These are phyloP conservation scores for Netta rufina DNA, from an alignment of 2,797 vertebrate species.

Conservation along the genomic window DNA sequence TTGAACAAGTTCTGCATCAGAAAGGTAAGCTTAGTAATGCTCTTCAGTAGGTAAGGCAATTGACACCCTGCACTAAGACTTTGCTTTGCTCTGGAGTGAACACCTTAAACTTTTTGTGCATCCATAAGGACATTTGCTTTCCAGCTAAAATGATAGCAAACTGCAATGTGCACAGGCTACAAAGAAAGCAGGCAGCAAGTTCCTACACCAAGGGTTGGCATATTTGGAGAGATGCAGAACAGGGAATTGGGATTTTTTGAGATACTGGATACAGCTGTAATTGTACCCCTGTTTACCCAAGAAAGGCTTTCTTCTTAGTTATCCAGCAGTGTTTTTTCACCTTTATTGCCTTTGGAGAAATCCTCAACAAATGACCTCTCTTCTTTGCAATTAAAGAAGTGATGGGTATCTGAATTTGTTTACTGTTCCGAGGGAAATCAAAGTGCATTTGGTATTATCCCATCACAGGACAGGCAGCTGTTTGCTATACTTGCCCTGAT, in stretches of 20 bases:
- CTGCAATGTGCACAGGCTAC: neutral
- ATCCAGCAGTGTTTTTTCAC: neutral
- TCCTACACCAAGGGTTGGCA: neutral
- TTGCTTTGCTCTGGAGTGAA: neutral
- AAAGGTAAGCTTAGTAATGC: slow-evolving; percentile 82
- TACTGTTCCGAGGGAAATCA: neutral
- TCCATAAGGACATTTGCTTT: neutral
- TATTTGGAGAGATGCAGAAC: slow-evolving; percentile 8
- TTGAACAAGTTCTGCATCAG: slow-evolving; percentile 97
- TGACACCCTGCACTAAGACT: neutral
- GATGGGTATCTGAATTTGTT: neutral
- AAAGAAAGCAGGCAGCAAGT: slow-evolving; percentile 36
- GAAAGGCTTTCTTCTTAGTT: neutral
- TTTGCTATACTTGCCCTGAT: neutral
- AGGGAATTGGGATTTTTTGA: neutral
- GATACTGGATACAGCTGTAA: neutral
- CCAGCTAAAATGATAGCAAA: slow-evolving; percentile 20
- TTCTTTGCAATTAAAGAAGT: neutral
- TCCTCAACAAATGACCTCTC: neutral
- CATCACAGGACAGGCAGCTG: neutral
- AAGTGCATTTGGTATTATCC: neutral
- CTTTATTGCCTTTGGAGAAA: neutral
- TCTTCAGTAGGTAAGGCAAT: neutral
- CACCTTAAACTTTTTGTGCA: neutral
- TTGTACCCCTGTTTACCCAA: neutral